phyloP scores from a whole-genome alignment of 2,888 invertebrate species.

The Xiphydria camelus region DNA sequence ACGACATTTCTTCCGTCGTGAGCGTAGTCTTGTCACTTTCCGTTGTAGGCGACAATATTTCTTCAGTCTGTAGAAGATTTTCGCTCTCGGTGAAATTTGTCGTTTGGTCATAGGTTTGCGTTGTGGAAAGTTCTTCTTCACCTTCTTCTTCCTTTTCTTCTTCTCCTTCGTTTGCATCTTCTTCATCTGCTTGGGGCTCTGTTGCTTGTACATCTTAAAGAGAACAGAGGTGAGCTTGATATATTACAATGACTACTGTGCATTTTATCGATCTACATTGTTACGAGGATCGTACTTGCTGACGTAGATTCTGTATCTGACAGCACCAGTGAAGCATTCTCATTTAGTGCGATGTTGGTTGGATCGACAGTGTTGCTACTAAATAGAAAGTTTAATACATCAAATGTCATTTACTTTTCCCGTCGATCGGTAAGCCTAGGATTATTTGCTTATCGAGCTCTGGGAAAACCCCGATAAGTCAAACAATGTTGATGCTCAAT shows the following conservation, averaged over 20 bases:
- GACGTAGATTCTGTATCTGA: neutral
- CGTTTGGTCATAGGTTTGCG: neutral
- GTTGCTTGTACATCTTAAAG: too few species aligned
- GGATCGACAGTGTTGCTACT: neutral
- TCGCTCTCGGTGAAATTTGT: neutral
- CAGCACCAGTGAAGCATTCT: conserved; percentile 11
- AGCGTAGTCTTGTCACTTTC: neutral
- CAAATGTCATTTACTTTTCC: too few species aligned
- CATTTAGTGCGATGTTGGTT: conserved; percentile 1
- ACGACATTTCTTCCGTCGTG: too few species aligned
- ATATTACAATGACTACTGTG: too few species aligned
- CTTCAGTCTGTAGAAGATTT: neutral
- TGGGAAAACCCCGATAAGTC: too few species aligned
- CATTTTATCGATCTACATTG: neutral
- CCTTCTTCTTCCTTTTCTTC: neutral
- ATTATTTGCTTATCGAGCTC: too few species aligned
- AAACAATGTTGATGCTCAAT: too few species aligned
- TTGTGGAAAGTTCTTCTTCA: neutral
- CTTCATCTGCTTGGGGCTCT: too few species aligned
- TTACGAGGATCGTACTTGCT: neutral
- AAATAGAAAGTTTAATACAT: neutral
- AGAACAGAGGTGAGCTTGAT: too few species aligned
- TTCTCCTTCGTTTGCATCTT: neutral
- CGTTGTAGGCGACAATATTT: neutral
- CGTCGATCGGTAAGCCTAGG: too few species aligned